These are phyloP conservation scores for Nyctibius grandis DNA, from an alignment of 2,797 vertebrate genomes.

Conservation along the genomic window DNA sequence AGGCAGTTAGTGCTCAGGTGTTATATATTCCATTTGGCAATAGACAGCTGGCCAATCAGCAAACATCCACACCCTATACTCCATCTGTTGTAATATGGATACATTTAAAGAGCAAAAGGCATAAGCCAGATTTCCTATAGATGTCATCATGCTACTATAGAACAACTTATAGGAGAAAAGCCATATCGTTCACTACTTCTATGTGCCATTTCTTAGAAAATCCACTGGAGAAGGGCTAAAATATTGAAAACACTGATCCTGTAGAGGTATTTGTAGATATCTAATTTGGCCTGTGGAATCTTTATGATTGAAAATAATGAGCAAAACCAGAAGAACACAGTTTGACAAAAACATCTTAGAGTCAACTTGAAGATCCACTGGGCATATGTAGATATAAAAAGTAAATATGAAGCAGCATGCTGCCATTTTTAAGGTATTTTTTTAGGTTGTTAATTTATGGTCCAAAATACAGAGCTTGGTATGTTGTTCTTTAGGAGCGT, in stretches of 20 bases:
- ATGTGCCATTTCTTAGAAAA: background rate
- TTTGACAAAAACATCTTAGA: background rate
- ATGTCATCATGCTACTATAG: background rate
- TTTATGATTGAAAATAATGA: background rate
- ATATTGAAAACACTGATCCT: background rate
- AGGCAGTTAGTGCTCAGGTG: background rate
- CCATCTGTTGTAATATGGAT: background rate
- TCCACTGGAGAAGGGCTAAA: too few species aligned
- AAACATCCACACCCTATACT: background rate
- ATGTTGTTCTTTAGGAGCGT: background rate
- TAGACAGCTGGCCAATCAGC: background rate
- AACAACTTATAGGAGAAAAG: background rate
- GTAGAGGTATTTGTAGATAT: background rate
- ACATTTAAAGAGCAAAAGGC: background rate
- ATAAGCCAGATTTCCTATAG: background rate
- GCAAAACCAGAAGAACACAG: background rate
- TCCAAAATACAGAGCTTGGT: background rate
- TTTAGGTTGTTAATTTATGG: background rate
- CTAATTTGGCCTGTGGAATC: background rate
- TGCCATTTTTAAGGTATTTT: background rate
- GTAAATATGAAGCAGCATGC: background rate
- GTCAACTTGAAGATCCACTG: background rate
- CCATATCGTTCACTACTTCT: background rate
- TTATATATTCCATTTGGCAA: background rate
- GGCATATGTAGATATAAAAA: background rate